A percentile compares a stretch with the other conserved stretches of the same genome.
These are phyloP conservation scores for Argopecten irradians DNA, from an alignment of 1,140 invertebrate genomes.

Conservation along the genomic window DNA sequence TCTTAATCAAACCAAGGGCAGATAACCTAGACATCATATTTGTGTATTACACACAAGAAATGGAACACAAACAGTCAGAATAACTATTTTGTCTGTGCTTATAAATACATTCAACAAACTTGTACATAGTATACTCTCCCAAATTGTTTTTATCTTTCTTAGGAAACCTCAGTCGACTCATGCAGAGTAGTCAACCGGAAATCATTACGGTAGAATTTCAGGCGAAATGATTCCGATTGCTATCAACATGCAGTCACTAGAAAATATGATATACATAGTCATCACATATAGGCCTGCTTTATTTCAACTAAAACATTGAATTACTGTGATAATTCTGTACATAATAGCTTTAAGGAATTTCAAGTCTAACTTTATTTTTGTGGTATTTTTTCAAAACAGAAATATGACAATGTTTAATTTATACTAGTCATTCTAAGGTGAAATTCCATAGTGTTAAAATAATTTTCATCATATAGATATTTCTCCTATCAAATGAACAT, in stretches of 20 bases:
- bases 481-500: no score
- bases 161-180: not conserved
- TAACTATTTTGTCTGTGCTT: no score
- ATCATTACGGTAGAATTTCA: not conserved
- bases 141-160: not conserved
- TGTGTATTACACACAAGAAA: no score
- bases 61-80: no score
- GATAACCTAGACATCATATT: no score
- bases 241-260: not conserved
- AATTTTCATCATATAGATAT: no score
- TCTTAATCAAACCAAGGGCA: no score
- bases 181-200: constrained; percentile 6
- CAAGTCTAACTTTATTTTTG: not conserved
- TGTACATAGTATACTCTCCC: not conserved
- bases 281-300: not conserved
- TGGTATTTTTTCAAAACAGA: not conserved
- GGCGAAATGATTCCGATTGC: not conserved
- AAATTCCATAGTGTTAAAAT: no score
- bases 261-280: not conserved
- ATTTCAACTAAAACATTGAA: not conserved
- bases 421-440: not conserved
- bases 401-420: not conserved
- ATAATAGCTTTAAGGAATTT: not conserved
- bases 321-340: not conserved
- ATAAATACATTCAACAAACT: not conserved